These are phyloP conservation scores for Lamproptera curius DNA, from an alignment of 2,888 invertebrate genomes.

Conservation along the genomic window DNA sequence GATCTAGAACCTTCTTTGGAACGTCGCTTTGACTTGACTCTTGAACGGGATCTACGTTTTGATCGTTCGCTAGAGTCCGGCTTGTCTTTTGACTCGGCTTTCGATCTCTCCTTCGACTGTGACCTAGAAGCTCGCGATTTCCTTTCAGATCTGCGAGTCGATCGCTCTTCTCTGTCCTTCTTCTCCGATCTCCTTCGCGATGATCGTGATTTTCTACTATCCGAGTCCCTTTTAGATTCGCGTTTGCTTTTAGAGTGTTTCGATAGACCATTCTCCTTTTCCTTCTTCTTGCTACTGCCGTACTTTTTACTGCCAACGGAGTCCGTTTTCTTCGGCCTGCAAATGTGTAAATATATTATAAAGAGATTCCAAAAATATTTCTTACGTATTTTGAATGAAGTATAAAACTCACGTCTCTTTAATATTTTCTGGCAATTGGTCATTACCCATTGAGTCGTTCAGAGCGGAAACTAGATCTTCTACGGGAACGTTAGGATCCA, in stretches of 20 bases:
- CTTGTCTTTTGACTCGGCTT: constrained; percentile 47
- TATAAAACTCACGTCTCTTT: constrained; percentile 40
- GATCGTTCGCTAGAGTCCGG: constrained; percentile 45
- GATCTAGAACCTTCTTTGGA: constrained; percentile 51
- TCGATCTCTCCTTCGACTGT: constrained; percentile 45
- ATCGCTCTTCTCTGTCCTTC: constrained; percentile 47
- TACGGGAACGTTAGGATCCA: constrained; percentile 81
- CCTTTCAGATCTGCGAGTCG: constrained; percentile 47
- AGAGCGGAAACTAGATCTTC: constrained; percentile 82
- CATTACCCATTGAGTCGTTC: constrained; percentile 70
- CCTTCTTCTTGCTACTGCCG: constrained; percentile 41
- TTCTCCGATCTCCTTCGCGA: constrained; percentile 51
- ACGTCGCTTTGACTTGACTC: constrained; percentile 43
- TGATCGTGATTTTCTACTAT: constrained; percentile 50
- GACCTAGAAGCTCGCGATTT: constrained; percentile 44
- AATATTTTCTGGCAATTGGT: constrained; percentile 29
- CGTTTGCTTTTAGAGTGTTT: constrained; percentile 46
- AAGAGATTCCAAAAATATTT: not conserved
- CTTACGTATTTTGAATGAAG: not conserved
- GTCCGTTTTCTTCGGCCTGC: constrained; percentile 31
- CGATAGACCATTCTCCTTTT: constrained; percentile 38
- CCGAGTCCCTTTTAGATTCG: constrained; percentile 54
- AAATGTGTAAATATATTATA: not conserved
- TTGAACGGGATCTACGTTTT: constrained; percentile 49
- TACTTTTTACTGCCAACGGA: constrained; percentile 27